A percentile compares a stretch with the other conserved stretches of the same genome.
Evolutionary conservation across 1,140 invertebrate genomes (phyloP).

Genomic region (Cardiocondyla obscurior): DNA sequence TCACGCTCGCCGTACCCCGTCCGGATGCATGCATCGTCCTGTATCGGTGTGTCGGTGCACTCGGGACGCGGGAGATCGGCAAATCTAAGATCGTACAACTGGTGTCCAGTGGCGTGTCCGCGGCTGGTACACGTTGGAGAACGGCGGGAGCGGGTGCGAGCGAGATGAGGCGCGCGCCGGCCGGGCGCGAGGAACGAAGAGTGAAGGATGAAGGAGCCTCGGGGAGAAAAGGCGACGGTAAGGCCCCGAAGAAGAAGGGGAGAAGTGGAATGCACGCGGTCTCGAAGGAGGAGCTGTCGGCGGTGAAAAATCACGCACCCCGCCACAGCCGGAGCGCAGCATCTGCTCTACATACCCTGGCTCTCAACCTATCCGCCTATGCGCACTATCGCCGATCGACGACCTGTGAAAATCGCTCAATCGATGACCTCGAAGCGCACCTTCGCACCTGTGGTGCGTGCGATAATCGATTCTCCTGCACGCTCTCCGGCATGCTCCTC

Average conservation of each 20-base stretch:
- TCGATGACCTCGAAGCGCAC: conserved; percentile 55
- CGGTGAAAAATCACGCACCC: conserved; percentile 80
- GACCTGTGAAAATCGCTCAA: conserved; percentile 48
- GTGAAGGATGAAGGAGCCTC: conserved; percentile 68
- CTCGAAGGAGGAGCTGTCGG: conserved; percentile 79
- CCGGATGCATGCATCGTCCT: conserved; percentile 37
- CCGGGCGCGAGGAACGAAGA: conserved; percentile 64
- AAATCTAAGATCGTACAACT: conserved; percentile 77
- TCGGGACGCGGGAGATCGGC: conserved; percentile 71
- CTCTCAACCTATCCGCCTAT: conserved; percentile 73
- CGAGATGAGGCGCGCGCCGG: background rate
- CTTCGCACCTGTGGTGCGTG: conserved; percentile 42
- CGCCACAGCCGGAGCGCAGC: conserved; percentile 69
- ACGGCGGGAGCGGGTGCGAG: background rate
- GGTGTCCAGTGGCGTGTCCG: conserved; percentile 74
- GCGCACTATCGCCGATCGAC: background rate
- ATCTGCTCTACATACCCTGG: conserved; percentile 81
- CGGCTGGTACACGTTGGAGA: conserved; percentile 54
- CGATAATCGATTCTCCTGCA: conserved; percentile 40
- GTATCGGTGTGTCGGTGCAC: conserved; percentile 55
- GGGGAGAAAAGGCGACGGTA: conserved; percentile 43
- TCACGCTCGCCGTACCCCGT: conserved; percentile 26
- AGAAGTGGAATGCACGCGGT: conserved; percentile 72
- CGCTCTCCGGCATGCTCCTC: conserved; percentile 2
- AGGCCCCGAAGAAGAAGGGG: conserved; percentile 51